Percentiles rank a stretch among this genome's conserved stretches.
These are phyloP conservation scores for Stratiomys singularior DNA, from an alignment of 2,888 invertebrate genomes.

Conservation along the genomic window DNA sequence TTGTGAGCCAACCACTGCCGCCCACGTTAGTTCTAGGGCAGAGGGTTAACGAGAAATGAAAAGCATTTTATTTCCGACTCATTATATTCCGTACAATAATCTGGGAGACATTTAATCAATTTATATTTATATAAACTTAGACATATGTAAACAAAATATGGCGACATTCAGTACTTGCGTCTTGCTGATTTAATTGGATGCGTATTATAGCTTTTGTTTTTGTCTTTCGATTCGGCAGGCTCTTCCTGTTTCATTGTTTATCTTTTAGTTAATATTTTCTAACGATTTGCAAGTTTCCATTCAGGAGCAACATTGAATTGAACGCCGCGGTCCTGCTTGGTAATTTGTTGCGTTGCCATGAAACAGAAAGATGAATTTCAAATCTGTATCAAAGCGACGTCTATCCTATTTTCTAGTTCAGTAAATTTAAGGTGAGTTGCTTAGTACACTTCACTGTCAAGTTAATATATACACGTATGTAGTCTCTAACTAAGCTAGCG, in stretches of 20 bases:
- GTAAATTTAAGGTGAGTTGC: slow-evolving; percentile 15
- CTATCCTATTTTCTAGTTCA: slow-evolving; percentile 35
- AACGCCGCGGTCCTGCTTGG: neutral
- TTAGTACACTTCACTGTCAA: neutral
- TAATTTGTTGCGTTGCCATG: no score
- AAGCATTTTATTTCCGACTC: slow-evolving; percentile 1
- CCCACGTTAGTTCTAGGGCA: no score
- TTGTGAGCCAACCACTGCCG: no score
- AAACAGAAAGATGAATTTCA: neutral
- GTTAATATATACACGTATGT: slow-evolving; percentile 26
- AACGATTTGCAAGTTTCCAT: neutral
- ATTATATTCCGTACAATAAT: slow-evolving; percentile 39
- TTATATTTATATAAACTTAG: slow-evolving; percentile 29
- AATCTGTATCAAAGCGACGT: slow-evolving; percentile 41
- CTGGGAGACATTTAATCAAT: slow-evolving; percentile 40
- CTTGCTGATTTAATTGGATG: slow-evolving; percentile 11
- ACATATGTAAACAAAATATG: slow-evolving; percentile 42
- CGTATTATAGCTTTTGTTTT: neutral
- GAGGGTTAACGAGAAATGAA: neutral
- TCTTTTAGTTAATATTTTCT: neutral
- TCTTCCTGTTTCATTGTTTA: neutral
- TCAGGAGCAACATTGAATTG: neutral
- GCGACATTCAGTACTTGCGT: slow-evolving; percentile 43
- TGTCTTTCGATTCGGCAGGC: neutral
- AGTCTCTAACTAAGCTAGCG: slow-evolving; percentile 39